phyloP scores from a whole-genome alignment of 2,888 invertebrate species.

The Agapostemon virescens region DNA sequence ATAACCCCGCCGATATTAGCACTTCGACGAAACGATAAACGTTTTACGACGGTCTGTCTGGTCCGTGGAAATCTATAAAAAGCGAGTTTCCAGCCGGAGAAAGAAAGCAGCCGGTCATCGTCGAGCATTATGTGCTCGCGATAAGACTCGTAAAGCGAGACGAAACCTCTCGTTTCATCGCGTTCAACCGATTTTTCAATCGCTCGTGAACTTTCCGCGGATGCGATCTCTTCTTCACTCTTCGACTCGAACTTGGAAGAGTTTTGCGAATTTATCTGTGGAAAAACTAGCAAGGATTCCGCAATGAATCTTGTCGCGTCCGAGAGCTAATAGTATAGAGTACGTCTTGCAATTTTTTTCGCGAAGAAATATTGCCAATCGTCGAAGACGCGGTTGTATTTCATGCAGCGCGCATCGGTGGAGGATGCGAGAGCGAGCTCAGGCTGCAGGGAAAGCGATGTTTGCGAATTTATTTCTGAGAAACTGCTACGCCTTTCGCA shows the following conservation, averaged over 20 bases:
- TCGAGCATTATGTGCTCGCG: background rate
- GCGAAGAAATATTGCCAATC: rapidly evolving
- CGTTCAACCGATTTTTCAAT: background rate
- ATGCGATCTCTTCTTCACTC: background rate
- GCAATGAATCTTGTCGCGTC: background rate
- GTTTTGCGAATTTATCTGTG: background rate
- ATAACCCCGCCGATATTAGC: constrained; percentile 24
- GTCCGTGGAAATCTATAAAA: constrained; percentile 13
- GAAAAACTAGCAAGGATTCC: background rate
- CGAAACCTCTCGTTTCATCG: background rate
- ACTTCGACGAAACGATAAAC: constrained; percentile 14
- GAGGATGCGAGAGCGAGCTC: too few species aligned
- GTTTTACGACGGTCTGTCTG: background rate
- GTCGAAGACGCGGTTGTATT: too few species aligned
- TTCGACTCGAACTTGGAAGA: too few species aligned
- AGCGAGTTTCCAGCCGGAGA: constrained; percentile 23
- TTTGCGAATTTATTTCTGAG: background rate
- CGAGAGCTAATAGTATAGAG: background rate
- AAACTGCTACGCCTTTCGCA: background rate
- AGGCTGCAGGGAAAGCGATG: too few species aligned
- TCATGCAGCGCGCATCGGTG: too few species aligned
- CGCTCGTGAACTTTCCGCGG: background rate
- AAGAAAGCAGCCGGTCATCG: background rate
- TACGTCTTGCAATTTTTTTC: background rate
- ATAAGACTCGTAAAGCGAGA: background rate